Evolutionary conservation across 1,140 invertebrate genomes (phyloP), one percentile per base, ranked within the genome.

Genomic region (Melipona quadrifasciata): DNA sequence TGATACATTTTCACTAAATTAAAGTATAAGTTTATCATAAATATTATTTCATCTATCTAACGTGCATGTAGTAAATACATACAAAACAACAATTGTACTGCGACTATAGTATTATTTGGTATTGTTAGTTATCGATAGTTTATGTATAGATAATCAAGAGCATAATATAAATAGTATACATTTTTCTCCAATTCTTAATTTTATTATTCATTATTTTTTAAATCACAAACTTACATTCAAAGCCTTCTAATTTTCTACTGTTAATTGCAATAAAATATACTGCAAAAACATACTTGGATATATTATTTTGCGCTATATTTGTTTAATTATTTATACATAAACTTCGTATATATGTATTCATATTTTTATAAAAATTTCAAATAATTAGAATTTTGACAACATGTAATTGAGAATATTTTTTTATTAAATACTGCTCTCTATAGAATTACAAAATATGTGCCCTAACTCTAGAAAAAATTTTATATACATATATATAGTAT

Each of bases 1-100:
- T 86, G 79, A 80, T 87, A 31, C 61, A 82, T 82, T 77, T 61
- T 77, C 27, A 34, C 1, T 5, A 64, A 47, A 19, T 73, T 39
- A 16, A 34, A n/a, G 27, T 58, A 64, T 4, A n/a, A 8, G 19
- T 31, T 14, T 53, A 2, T 64, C 11, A 57, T 58, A 80, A 84
- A 80, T 84, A 68, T 74, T 84, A 80, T 14, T 72, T n/a, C 31
- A 55, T 39, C 6, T 24, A 8, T 27, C 51, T 71, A 61, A 61
- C 58, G 14, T 61, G 14, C n/a, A 61, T 8, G 39, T 47, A 61
- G 24, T n/a, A n/a, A 24, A 24, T 58, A 24, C 11, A 24, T 3
- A 47, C 55, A 27, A 78, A 78, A 51, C 58, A 58, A n/a, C 55
- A 70, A 70, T 12, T n/a, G 11, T 39, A 70, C n/a, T 5, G 6